A percentile compares a stretch with the other conserved stretches of the same genome.
Evolutionary conservation across 2,888 invertebrate genomes (phyloP).

Genomic region (Cosmorhoe ocellata): DNA sequence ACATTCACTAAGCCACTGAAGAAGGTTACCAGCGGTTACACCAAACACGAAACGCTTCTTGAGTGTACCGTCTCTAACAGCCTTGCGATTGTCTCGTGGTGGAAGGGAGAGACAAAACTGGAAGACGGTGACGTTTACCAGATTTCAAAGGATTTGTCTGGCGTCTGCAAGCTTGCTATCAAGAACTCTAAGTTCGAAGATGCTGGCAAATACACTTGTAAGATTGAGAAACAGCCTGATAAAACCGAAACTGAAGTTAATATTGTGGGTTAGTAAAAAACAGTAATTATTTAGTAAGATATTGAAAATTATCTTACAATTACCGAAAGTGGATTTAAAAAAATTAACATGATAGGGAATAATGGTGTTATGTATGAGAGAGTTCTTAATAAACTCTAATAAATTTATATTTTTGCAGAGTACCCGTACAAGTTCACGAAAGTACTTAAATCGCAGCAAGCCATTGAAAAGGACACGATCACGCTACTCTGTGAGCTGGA

Average conservation of each 20-base stretch:
- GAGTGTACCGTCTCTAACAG: conserved; percentile 97
- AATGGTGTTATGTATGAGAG: no score
- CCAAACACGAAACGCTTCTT: conserved; percentile 93
- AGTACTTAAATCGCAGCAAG: conserved; percentile 95
- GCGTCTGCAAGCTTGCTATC: conserved; percentile 93
- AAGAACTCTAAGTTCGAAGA: conserved; percentile 92
- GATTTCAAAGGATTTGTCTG: conserved; percentile 96
- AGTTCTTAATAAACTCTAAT: no score
- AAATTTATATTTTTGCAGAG: conserved; percentile 83
- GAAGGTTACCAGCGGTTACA: conserved; percentile 94
- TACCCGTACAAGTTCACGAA: conserved; percentile 97
- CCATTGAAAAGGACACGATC: conserved; percentile 96
- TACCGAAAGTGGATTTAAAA: no score
- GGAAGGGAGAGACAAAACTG: conserved; percentile 90
- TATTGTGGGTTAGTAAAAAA: conserved; percentile 85
- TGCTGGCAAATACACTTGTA: conserved; percentile 94
- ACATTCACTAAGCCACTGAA: conserved; percentile 95
- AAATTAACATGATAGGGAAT: no score
- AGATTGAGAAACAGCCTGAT: conserved; percentile 93
- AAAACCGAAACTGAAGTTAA: conserved; percentile 91
- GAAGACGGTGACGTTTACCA: conserved; percentile 91
- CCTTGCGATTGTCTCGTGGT: conserved; percentile 97
- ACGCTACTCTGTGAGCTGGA: conserved; percentile 97
- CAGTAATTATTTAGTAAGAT: not conserved
- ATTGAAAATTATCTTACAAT: no score